Evolutionary conservation across 2,888 invertebrate genomes (phyloP), one percentile per base, ranked within the genome.

Genomic region (Orthonevra nobilis): DNA sequence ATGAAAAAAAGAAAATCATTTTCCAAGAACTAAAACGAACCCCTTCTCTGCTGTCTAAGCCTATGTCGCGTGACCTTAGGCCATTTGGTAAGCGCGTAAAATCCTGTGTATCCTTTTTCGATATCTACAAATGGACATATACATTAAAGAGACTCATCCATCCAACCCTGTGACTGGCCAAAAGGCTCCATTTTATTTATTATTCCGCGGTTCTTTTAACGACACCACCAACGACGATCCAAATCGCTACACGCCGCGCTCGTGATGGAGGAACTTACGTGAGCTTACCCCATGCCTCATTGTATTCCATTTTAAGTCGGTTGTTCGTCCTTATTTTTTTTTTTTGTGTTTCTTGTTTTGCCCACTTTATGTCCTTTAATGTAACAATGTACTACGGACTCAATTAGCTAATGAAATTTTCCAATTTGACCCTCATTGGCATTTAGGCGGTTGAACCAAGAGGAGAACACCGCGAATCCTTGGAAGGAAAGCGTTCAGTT

Each of bases 371-470:
- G 69, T 69, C 58, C 58, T 69, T 40, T 60, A 50, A 48, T 69
- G 58, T 40, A 50, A 40, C 3, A 58, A 69, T 69, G 69, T 69
- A 60, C 32, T 38, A 38, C 19, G 38, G 10, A 50, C 38, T 69
- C 69, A 69, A 69, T 69, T 69, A 69, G 69, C 69, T 69, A 69
- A 69, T 69, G 69, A 69, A 69, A 69, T 69, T 69, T 69, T 69
- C 58, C 40, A 69, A 69, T 69, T 69, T 58, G 69, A 69, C 69
- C 69, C 69, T 69, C 58, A 69, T 69, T 26, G 58, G 69, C 34
- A 69, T 69, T 68, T 69, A 60, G 69, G 69, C 69, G 58, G 46
- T 60, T 60, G 42, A 69, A 68, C 68, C 48, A 30, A n/a, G 56
- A 3, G 26, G 19, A 19, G 28, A 54, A 14, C 56, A 10, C 4